Conservation (phyloP, 2,888 invertebrate species). For the Mimachlamys varia region DNA sequence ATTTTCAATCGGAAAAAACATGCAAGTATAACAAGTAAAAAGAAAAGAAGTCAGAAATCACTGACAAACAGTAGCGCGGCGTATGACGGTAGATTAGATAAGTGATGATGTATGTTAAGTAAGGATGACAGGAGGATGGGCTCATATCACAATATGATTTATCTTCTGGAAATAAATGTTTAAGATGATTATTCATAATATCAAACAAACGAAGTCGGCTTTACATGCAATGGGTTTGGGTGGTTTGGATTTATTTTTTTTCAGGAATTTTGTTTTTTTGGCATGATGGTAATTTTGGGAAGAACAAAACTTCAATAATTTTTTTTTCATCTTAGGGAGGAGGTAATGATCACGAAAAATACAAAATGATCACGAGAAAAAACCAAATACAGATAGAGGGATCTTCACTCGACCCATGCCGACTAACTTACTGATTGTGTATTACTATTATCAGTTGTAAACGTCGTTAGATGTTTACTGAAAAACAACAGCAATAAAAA, state of each 20-base stretch:
- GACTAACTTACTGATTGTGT: conserved; percentile 21
- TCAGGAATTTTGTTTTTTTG: background rate
- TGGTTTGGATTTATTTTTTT: background rate
- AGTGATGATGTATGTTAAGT: conserved; percentile 14
- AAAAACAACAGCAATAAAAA: conserved; percentile 23
- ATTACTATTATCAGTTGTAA: conserved; percentile 19
- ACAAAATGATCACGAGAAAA: background rate
- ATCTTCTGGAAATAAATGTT: background rate
- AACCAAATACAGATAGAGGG: conserved; percentile 7
- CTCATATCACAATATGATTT: background rate
- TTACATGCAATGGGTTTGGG: background rate
- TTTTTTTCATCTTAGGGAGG: background rate
- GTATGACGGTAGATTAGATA: background rate
- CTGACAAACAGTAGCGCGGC: background rate
- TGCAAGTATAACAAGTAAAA: background rate
- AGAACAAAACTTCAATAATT: background rate
- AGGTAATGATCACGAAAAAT: conserved; percentile 9
- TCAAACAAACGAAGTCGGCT: background rate
- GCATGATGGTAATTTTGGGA: background rate
- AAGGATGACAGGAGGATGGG: background rate
- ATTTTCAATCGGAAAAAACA: background rate
- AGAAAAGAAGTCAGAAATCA: background rate
- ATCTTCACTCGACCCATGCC: conserved; percentile 24
- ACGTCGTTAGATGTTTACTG: conserved; percentile 31
- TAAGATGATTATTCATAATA: too few relatives aligned